phyloP scores from a whole-genome alignment of 2,888 invertebrate species.

The Dendrolimus pini region DNA sequence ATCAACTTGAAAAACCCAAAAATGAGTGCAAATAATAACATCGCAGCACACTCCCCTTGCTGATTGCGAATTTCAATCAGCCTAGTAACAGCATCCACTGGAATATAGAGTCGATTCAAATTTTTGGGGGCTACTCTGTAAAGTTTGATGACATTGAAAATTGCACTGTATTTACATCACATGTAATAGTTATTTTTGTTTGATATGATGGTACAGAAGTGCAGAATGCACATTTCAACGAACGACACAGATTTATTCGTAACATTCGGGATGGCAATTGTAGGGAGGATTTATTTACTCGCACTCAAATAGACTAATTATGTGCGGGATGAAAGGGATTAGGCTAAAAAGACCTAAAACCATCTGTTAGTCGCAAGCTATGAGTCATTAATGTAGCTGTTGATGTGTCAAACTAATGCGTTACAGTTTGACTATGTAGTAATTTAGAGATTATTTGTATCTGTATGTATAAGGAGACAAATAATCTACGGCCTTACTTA shows the following conservation, averaged over 20 bases:
- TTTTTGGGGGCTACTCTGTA: slow-evolving; percentile 60
- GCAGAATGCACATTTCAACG: slow-evolving; percentile 39
- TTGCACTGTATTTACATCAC: slow-evolving; percentile 25
- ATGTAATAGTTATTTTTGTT: slow-evolving; percentile 27
- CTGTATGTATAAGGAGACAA: too few relatives aligned
- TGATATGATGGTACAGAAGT: slow-evolving; percentile 14
- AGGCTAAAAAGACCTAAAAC: slow-evolving; percentile 4
- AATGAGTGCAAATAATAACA: slow-evolving; percentile 73
- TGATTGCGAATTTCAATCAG: slow-evolving; percentile 76
- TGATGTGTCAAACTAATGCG: too few relatives aligned
- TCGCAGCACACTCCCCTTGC: slow-evolving; percentile 66
- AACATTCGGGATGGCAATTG: slow-evolving; percentile 62
- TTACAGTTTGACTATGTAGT: too few relatives aligned
- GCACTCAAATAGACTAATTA: background rate
- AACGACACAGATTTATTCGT: slow-evolving; percentile 72
- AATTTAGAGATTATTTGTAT: too few relatives aligned
- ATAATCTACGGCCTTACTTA: too few relatives aligned
- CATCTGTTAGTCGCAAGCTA: slow-evolving; percentile 5
- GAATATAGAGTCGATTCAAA: slow-evolving; percentile 67
- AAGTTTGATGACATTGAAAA: slow-evolving; percentile 14
- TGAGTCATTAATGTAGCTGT: slow-evolving; percentile 1
- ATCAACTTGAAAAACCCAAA: slow-evolving; percentile 22
- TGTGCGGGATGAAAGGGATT: slow-evolving; percentile 1
- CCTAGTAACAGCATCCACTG: slow-evolving; percentile 45
- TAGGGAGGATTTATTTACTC: slow-evolving; percentile 53